These are phyloP conservation scores for Ametastegia equiseti DNA, from an alignment of 2,888 invertebrate genomes.

Conservation along the genomic window DNA sequence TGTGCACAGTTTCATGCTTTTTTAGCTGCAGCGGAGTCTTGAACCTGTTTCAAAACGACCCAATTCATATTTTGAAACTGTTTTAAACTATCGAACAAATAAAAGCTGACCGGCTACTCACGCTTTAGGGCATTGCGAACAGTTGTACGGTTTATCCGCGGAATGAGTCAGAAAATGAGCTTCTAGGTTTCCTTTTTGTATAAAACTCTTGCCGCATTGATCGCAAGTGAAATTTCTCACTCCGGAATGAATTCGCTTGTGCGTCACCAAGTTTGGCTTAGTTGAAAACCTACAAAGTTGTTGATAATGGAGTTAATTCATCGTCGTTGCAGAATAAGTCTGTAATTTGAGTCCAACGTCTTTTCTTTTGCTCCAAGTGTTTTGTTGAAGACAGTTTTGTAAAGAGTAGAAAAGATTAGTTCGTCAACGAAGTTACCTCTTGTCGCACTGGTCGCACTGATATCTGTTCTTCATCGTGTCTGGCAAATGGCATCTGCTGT, in stretches of 20 bases:
- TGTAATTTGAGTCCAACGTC: no score
- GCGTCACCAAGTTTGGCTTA: constrained; percentile 79
- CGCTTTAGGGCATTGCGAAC: constrained; percentile 77
- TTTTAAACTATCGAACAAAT: constrained; percentile 4
- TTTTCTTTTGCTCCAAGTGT: no score
- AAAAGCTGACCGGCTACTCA: no score
- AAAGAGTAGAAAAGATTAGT: background rate
- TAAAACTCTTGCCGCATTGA: constrained; percentile 80
- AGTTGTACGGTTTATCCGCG: constrained; percentile 76
- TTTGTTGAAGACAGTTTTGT: no score
- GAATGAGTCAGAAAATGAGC: constrained; percentile 79
- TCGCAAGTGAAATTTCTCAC: constrained; percentile 79
- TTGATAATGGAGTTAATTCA: background rate
- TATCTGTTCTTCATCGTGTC: constrained; percentile 79
- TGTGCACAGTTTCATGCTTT: constrained; percentile 80
- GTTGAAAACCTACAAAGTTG: constrained; percentile 76
- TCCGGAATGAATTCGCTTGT: constrained; percentile 79
- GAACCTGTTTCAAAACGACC: constrained; percentile 72
- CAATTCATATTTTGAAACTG: no score
- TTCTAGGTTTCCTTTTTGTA: constrained; percentile 80
- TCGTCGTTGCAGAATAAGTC: no score
- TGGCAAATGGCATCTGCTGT: constrained; percentile 79
- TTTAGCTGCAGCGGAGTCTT: constrained; percentile 79
- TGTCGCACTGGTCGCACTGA: constrained; percentile 80
- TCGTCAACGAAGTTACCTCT: constrained; percentile 68